Percentiles rank a stretch among this genome's conserved stretches.
These are phyloP conservation scores for Nemurella pictetii DNA, from an alignment of 2,888 invertebrate species.

Conservation along the genomic window DNA sequence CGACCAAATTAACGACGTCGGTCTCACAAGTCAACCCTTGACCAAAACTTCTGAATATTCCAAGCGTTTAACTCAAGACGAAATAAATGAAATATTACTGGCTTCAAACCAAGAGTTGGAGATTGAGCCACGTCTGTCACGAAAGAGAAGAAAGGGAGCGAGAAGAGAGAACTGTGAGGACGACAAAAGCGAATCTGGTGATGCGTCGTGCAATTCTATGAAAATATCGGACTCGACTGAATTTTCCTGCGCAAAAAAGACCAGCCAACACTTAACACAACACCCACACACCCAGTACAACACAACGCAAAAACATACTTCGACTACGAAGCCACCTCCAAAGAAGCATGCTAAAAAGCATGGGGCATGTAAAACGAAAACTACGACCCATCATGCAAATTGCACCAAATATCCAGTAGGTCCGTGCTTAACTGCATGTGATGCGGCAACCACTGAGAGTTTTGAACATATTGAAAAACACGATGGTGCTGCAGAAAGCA, in stretches of 20 bases:
- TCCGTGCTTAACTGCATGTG: not conserved
- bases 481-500: not conserved
- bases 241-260: not conserved
- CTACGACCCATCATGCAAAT: not conserved
- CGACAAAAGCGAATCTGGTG: not conserved
- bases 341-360: not conserved
- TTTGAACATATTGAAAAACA: not conserved
- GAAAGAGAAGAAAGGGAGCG: not conserved
- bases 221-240: not conserved
- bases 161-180: not conserved
- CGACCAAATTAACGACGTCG: not conserved
- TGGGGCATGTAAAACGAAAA: not conserved
- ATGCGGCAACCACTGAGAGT: not conserved
- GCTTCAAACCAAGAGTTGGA: not conserved
- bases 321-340: not conserved
- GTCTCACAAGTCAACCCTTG: not conserved
- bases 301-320: not conserved
- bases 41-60: not conserved
- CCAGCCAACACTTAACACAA: not conserved
- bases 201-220: not conserved
- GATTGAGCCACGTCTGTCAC: not conserved
- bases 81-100: not conserved
- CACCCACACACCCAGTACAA: too few species aligned
- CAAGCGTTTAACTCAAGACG: not conserved
- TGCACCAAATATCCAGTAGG: not conserved